phyloP scores from a whole-genome alignment of 1,140 invertebrate species.

The Neodiprion virginianus region DNA sequence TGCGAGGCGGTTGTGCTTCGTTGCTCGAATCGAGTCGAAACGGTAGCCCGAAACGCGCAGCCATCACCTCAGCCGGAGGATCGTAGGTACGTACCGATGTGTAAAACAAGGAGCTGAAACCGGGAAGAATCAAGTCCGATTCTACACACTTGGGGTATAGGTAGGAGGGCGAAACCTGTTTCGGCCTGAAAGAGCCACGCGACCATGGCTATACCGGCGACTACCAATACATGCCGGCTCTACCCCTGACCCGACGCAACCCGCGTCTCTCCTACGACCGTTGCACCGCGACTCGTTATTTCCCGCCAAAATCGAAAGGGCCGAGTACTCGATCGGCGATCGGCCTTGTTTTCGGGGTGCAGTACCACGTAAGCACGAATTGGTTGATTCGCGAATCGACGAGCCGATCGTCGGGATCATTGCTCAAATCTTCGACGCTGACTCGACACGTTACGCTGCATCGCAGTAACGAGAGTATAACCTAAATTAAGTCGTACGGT shows the following conservation, averaged over 20 bases:
- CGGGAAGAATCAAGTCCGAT: neutral
- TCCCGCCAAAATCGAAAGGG: neutral
- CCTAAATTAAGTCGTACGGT: too few species aligned
- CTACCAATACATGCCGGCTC: neutral
- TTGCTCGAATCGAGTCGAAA: neutral
- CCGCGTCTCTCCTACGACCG: neutral
- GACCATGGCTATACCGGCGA: neutral
- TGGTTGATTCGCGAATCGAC: too few species aligned
- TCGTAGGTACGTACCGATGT: neutral
- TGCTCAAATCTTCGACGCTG: too few species aligned
- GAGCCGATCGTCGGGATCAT: too few species aligned
- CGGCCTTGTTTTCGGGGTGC: too few species aligned
- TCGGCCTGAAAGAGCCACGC: neutral
- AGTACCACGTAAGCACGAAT: too few species aligned
- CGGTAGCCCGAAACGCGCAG: neutral
- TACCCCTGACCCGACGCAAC: neutral
- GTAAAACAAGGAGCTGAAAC: slow-evolving; percentile 1
- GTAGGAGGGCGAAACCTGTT: slow-evolving; percentile 2
- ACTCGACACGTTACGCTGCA: too few species aligned
- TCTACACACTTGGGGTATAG: neutral
- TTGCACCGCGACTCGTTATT: neutral
- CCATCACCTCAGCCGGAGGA: too few species aligned
- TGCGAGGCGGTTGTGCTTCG: too few species aligned
- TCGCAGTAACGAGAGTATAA: too few species aligned
- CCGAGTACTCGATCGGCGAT: too few species aligned